A percentile compares a stretch with the other conserved stretches of the same genome.
phyloP scores from a whole-genome alignment of 2,888 invertebrate genomes.

The Drosophila anomalata region DNA sequence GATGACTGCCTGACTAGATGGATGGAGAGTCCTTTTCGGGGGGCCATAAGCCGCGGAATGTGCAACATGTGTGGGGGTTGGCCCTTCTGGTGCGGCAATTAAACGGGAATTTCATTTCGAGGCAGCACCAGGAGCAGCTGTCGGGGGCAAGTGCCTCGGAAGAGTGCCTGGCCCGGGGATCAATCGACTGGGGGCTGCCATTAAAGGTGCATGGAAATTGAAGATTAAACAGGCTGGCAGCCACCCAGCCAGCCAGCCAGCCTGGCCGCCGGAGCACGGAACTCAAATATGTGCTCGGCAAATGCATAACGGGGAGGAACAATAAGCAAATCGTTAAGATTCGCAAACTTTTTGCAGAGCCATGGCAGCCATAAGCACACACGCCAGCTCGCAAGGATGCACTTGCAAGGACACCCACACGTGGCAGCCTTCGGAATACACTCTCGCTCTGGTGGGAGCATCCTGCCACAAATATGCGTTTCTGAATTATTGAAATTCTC shows the following conservation, averaged over 20 bases:
- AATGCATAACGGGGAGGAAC: conserved; percentile 57
- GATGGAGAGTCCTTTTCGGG: not conserved
- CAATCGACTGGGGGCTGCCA: not conserved
- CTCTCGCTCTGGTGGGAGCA: not conserved
- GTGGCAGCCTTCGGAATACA: not conserved
- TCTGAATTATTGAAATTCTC: not conserved
- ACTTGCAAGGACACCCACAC: not conserved
- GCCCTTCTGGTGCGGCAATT: conserved; percentile 51
- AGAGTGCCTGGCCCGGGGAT: not conserved
- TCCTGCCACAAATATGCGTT: not conserved
- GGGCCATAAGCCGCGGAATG: conserved; percentile 19
- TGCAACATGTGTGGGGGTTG: conserved; percentile 50
- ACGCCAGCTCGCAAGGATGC: not conserved
- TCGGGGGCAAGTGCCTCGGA: conserved; percentile 9
- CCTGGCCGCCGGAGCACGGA: not conserved
- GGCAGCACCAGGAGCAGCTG: conserved; percentile 10
- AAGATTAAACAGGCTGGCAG: not conserved
- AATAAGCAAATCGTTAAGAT: conserved; percentile 75
- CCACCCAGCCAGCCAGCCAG: too few species aligned
- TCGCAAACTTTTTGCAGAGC: conserved; percentile 51
- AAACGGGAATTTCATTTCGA: conserved; percentile 50
- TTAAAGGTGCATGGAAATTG: not conserved
- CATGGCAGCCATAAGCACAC: conserved; percentile 27
- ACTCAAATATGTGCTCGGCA: conserved; percentile 52
- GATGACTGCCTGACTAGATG: not conserved